These are phyloP conservation scores for Toxonevra muliebris DNA, from an alignment of 2,888 invertebrate genomes.

Conservation along the genomic window DNA sequence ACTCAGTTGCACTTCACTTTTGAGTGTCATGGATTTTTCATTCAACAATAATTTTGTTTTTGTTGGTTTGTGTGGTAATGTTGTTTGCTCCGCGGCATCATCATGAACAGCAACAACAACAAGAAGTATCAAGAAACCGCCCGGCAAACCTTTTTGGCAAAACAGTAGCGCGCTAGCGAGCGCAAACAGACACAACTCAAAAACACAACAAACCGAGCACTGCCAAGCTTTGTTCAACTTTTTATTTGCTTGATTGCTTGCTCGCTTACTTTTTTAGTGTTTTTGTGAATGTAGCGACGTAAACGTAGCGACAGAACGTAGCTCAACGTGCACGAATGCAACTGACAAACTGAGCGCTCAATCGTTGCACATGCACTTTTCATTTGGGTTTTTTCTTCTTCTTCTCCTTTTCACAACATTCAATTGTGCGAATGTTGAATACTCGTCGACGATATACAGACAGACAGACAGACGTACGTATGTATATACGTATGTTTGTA, in stretches of 20 bases:
- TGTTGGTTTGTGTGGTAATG: no score
- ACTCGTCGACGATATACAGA: constrained; percentile 19
- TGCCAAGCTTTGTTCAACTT: constrained; percentile 1
- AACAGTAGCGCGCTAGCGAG: no score
- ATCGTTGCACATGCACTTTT: constrained; percentile 61
- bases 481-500: not conserved
- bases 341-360: constrained; percentile 46
- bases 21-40: no score
- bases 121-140: not conserved
- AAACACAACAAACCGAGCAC: not conserved
- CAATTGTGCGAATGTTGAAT: constrained; percentile 51
- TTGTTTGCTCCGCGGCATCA: not conserved
- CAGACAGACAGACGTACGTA: constrained; percentile 29
- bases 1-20: no score
- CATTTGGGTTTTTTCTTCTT: constrained; percentile 40
- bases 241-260: not conserved
- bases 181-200: no score
- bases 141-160: no score
- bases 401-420: constrained; percentile 33
- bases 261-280: no score
- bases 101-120: not conserved
- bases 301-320: constrained; percentile 35
- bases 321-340: constrained; percentile 47
- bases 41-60: no score
- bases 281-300: not conserved